Percentiles rank a stretch among this genome's conserved stretches.
phyloP scores from a whole-genome alignment of 1,140 invertebrate species.

The Caenorhabditis brenneri region DNA sequence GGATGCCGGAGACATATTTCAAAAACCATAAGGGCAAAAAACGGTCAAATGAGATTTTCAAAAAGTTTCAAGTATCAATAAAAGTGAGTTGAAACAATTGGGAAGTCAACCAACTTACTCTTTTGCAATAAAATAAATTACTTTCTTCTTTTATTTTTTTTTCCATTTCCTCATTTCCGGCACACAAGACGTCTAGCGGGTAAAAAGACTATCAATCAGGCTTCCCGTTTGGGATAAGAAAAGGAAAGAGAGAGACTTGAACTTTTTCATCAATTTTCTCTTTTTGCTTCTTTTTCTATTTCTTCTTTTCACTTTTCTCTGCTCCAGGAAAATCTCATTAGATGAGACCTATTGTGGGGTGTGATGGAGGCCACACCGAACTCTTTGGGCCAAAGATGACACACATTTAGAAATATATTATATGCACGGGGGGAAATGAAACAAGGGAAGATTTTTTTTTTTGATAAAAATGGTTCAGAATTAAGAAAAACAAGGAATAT shows the following conservation, averaged over 20 bases:
- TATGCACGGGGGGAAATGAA: not conserved
- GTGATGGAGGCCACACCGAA: not conserved
- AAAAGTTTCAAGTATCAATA: too few relatives aligned
- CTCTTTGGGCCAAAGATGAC: not conserved
- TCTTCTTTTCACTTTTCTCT: not conserved
- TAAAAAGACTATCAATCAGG: not conserved
- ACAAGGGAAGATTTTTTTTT: not conserved
- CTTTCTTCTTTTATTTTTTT: not conserved
- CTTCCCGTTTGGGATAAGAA: not conserved
- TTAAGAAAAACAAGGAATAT: too few relatives aligned
- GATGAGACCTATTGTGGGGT: slow-evolving; percentile 33
- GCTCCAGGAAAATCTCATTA: slow-evolving; percentile 18
- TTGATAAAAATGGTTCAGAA: not conserved
- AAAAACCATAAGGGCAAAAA: too few relatives aligned
- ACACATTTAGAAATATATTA: too few relatives aligned
- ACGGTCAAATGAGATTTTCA: too few relatives aligned
- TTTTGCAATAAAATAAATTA: too few relatives aligned
- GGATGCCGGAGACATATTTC: too few relatives aligned
- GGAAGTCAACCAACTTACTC: too few relatives aligned
- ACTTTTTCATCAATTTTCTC: not conserved
- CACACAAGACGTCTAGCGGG: not conserved
- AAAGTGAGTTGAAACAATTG: not conserved
- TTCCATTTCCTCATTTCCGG: not conserved
- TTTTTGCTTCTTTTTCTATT: not conserved
- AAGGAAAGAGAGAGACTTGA: not conserved